phyloP scores from a whole-genome alignment of 2,797 vertebrate genomes.

The Amphiprion clarkii region DNA sequence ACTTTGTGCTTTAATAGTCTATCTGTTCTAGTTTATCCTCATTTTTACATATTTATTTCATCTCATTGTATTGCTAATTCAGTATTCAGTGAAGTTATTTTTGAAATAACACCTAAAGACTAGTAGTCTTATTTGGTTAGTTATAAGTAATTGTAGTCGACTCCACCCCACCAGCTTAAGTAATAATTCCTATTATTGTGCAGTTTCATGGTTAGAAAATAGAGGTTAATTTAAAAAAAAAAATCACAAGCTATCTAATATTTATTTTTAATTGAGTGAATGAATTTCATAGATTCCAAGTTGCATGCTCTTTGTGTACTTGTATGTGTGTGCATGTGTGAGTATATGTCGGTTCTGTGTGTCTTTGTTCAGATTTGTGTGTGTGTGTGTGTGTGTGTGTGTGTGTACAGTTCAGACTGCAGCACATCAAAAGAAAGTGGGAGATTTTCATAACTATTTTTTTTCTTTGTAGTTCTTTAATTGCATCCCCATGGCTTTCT shows the following conservation, averaged over 20 bases:
- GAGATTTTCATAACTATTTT: constrained; percentile 89
- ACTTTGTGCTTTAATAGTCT: constrained; percentile 1
- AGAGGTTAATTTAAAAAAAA: constrained; percentile 33
- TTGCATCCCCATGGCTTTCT: constrained; percentile 89
- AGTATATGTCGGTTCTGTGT: constrained; percentile 35
- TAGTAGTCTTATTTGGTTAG: constrained; percentile 24
- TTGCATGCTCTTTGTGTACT: constrained; percentile 41
- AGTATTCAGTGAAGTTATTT: constrained; percentile 36
- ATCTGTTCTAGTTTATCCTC: constrained; percentile 9
- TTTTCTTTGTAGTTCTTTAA: constrained; percentile 91
- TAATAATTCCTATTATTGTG: constrained; percentile 42
- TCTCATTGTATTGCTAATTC: constrained; percentile 18
- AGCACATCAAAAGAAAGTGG: constrained; percentile 88
- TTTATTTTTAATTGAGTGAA: constrained; percentile 58
- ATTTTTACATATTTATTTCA: constrained; percentile 39
- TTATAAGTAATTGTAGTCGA: constrained; percentile 19
- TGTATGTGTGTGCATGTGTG: constrained; percentile 27
- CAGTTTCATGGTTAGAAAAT: constrained; percentile 36
- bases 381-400: constrained; percentile 41
- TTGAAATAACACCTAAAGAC: constrained; percentile 18
- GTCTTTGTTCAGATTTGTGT: constrained; percentile 64
- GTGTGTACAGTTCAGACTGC: constrained; percentile 78
- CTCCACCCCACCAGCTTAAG: constrained; percentile 30
- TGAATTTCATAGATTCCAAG: constrained; percentile 55
- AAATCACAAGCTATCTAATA: constrained; percentile 36